Evolutionary conservation across 2,113 vertebrate genomes (phyloP).

Genomic region (Scomber scombrus): DNA sequence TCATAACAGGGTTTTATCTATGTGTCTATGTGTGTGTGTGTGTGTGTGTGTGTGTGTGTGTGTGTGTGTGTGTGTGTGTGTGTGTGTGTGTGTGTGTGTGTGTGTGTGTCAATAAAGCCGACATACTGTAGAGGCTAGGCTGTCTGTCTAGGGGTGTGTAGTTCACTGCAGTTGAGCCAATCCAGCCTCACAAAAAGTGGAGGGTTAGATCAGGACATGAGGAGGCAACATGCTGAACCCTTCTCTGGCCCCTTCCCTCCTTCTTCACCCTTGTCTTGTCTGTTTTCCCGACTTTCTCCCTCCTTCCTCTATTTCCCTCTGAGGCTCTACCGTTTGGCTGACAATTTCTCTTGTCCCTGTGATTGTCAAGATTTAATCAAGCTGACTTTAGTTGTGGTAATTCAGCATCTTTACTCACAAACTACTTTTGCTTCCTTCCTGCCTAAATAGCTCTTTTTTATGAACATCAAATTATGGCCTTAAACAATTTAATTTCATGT

Average conservation of each 20-base stretch:
- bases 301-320: slow-evolving; percentile 9
- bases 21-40: background rate
- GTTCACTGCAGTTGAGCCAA: slow-evolving; percentile 11
- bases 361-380: slow-evolving; percentile 41
- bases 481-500: slow-evolving; percentile 51
- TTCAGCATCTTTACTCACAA: slow-evolving; percentile 20
- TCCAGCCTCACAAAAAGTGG: slow-evolving; percentile 23
- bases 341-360: slow-evolving; percentile 16
- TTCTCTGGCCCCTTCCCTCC: slow-evolving; percentile 47
- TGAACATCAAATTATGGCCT: slow-evolving; percentile 22
- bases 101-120: background rate
- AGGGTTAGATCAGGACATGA: slow-evolving; percentile 68
- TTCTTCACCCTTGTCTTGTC: slow-evolving; percentile 26
- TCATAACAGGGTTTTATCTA: slow-evolving; percentile 23
- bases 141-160: slow-evolving; percentile 36
- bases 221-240: slow-evolving; percentile 49
- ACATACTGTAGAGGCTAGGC: slow-evolving; percentile 19
- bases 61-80: background rate
- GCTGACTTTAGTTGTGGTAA: slow-evolving; percentile 20
- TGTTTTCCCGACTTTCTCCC: slow-evolving; percentile 1
- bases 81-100: slow-evolving; percentile 6
- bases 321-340: slow-evolving; percentile 8
- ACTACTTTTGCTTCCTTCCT: slow-evolving; percentile 20
- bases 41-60: background rate
- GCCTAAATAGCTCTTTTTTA: slow-evolving; percentile 19